Evolutionary conservation across 1,140 invertebrate genomes (phyloP).

Genomic region (Acromyrmex heyeri): DNA sequence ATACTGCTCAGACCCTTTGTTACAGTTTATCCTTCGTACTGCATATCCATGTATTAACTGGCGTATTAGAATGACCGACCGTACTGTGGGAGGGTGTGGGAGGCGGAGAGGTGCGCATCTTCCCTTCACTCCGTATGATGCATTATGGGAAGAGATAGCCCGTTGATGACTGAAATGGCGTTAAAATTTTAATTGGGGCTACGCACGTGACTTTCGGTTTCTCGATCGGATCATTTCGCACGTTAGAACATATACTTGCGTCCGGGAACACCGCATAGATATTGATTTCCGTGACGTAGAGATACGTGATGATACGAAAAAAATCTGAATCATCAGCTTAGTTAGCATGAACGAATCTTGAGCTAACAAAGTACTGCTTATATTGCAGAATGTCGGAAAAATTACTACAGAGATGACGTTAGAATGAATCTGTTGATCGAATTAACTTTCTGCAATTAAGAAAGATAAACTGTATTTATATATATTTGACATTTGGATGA

Average conservation of each 20-base stretch:
- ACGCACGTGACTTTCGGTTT: conserved; percentile 74
- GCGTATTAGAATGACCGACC: conserved; percentile 75
- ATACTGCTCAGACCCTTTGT: conserved; percentile 83
- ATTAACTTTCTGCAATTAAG: neutral
- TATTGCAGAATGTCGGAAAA: neutral
- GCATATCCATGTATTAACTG: conserved; percentile 74
- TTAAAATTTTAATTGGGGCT: conserved; percentile 82
- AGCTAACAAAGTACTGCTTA: neutral
- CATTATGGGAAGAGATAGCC: conserved; percentile 68
- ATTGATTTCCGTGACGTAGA: conserved; percentile 10
- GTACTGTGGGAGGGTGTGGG: conserved; percentile 70
- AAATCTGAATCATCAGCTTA: neutral
- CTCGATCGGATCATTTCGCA: conserved; percentile 42
- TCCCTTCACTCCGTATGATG: conserved; percentile 80
- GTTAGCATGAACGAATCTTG: neutral
- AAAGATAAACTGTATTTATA: neutral
- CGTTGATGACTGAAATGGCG: conserved; percentile 75
- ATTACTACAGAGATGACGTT: neutral
- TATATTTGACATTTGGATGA: neutral
- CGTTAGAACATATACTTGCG: neutral
- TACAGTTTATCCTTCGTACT: conserved; percentile 82
- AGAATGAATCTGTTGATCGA: neutral
- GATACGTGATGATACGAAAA: neutral
- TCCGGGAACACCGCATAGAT: conserved; percentile 6
- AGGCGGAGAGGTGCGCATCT: conserved; percentile 77